Percentiles rank a stretch among this genome's conserved stretches.
These are phyloP conservation scores for Peucedramus taeniatus DNA, from an alignment of 2,113 vertebrate species.

Conservation along the genomic window DNA sequence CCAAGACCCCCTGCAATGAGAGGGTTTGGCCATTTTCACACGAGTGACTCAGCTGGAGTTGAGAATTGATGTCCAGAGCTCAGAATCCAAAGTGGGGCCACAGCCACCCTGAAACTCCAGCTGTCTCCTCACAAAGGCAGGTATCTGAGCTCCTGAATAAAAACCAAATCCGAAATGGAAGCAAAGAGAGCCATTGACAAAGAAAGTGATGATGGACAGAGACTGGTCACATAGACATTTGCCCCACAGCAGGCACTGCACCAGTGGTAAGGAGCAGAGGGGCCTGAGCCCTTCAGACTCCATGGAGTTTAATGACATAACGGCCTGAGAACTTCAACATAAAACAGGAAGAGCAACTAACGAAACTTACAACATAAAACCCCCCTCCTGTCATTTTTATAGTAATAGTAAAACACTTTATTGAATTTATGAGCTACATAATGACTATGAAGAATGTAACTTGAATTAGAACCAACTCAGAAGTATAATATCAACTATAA, in stretches of 20 bases:
- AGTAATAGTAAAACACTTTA: slow-evolving; percentile 84
- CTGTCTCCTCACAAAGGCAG: not conserved
- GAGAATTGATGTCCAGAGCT: not conserved
- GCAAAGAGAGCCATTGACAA: not conserved
- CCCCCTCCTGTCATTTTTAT: slow-evolving; percentile 88
- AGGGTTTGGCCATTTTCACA: not conserved
- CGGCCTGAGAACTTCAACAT: slow-evolving; percentile 75
- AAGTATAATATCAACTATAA: slow-evolving; percentile 81
- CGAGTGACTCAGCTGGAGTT: accelerated
- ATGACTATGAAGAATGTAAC: slow-evolving; percentile 81
- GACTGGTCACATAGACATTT: not conserved
- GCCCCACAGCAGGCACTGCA: not conserved
- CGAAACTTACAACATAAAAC: slow-evolving; percentile 83
- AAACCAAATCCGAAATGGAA: not conserved
- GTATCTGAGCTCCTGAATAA: not conserved
- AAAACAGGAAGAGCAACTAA: slow-evolving; percentile 80
- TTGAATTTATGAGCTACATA: slow-evolving; percentile 86
- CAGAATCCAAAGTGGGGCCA: not conserved
- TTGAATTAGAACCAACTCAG: slow-evolving; percentile 82
- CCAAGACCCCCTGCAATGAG: not conserved
- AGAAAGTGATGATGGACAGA: not conserved
- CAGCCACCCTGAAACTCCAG: not conserved
- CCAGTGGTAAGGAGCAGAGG: slow-evolving; percentile 11
- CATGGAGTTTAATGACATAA: slow-evolving; percentile 81
- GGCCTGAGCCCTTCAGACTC: slow-evolving; percentile 75